phyloP scores from a whole-genome alignment of 2,888 invertebrate genomes.

The Philhelius pedissequus region DNA sequence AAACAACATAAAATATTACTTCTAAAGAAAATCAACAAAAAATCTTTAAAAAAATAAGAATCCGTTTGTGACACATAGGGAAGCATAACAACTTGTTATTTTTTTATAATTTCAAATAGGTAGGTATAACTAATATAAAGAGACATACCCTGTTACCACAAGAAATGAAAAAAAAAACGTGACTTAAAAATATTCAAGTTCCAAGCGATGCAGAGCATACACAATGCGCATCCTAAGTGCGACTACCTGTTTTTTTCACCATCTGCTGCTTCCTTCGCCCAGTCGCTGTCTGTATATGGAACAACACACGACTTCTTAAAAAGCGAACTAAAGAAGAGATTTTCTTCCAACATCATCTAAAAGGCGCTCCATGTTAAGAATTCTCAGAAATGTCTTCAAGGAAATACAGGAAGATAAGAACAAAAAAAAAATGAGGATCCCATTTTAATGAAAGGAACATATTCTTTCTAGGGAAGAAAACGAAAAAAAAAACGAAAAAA shows the following conservation, averaged over 20 bases:
- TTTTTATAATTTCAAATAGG: conserved; percentile 32
- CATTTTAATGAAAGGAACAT: conserved; percentile 50
- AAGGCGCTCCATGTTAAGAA: conserved; percentile 44
- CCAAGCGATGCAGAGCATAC: not conserved
- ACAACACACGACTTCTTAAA: conserved; percentile 23
- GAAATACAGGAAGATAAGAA: conserved; percentile 32
- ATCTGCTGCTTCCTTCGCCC: conserved; percentile 34
- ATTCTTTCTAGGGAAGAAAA: not conserved
- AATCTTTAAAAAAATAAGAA: not conserved
- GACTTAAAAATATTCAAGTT: conserved; percentile 2
- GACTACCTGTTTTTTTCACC: conserved; percentile 61
- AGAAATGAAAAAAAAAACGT: not conserved
- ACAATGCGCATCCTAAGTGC: conserved; percentile 50
- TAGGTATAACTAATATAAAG: conserved; percentile 4
- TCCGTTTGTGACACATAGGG: conserved; percentile 8
- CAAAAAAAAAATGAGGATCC: not conserved
- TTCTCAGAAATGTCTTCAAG: conserved; percentile 53
- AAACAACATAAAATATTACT: not conserved
- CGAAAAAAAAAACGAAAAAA: not conserved
- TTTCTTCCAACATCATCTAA: not conserved
- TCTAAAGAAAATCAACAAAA: not conserved
- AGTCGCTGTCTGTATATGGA: conserved; percentile 33
- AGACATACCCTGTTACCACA: not conserved
- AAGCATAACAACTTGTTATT: not conserved
- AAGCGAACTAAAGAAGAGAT: not conserved